Evolutionary conservation across 2,113 vertebrate genomes (phyloP), one percentile per base, ranked within the genome.

Genomic region (Pterocles burchelli): DNA sequence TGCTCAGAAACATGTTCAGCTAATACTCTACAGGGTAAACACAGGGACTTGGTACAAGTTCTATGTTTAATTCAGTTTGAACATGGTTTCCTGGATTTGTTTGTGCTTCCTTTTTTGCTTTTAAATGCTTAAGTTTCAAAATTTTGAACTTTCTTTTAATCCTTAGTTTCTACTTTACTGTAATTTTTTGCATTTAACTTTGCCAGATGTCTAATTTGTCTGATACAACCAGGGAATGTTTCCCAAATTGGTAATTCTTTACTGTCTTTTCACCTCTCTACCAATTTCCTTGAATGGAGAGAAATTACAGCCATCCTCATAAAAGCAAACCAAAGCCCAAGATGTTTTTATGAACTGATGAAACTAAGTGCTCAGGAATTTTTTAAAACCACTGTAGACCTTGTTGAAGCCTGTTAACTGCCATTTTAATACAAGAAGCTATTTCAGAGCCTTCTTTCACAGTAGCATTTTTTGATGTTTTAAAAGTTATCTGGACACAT

Each of bases 341-440:
- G 36, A 70, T 75, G 26, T 52, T 90, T 18, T 43, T 75, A 61
- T 38, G 52, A 95, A 54, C 45, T 92, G 46, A 66, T 82, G 68
- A 92, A 94, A 92, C 86, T 81, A 93, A 90, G 52, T 28, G 31
- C 55, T 75, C 66, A 89, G 83, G 85, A 95, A 89, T 94, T 95
- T 90, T 96, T 82, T 66, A 1, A 72, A 83, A 87, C 49, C 7
- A 75, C 28, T 0, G 0, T 17, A 78, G 73, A 78, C 72, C 22
- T 78, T 90, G 86, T 77, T 81, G 68, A 90, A 96, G 83, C 88
- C 79, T 85, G 88, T 70, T 87, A 63, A 61, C 5, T 75, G 11
- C 20, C 31, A 51, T 86, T 90, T 81, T 84, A 43, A 61, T 57
- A 18, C 31, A 81, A 79, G 17, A 7, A 85, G 10, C 6, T 93